These are phyloP conservation scores for Zaprionus nigranus DNA, from an alignment of 1,140 invertebrate species.

Conservation along the genomic window DNA sequence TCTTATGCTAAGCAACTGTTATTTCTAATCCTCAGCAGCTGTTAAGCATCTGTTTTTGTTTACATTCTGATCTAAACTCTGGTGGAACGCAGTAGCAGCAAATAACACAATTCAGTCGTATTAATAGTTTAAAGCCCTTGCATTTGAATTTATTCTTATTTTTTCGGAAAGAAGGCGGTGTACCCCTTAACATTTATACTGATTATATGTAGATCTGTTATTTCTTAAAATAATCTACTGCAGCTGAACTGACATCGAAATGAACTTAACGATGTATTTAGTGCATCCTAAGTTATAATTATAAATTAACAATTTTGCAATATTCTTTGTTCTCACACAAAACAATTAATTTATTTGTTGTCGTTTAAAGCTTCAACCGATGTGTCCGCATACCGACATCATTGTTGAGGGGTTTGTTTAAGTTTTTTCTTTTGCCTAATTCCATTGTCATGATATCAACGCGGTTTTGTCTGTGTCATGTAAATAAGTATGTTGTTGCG, in stretches of 20 bases:
- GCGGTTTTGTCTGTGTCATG: slow-evolving; percentile 49
- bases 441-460: slow-evolving; percentile 40
- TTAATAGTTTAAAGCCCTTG: too few relatives aligned
- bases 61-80: too few relatives aligned
- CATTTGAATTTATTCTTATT: too few relatives aligned
- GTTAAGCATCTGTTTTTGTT: too few relatives aligned
- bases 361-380: background rate
- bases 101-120: too few relatives aligned
- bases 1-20: too few relatives aligned
- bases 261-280: background rate
- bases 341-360: background rate
- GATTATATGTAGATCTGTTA: background rate
- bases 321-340: background rate
- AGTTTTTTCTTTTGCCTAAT: slow-evolving; percentile 31
- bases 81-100: too few relatives aligned
- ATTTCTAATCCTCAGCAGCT: too few relatives aligned
- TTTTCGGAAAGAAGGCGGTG: too few relatives aligned
- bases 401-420: slow-evolving; percentile 2
- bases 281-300: background rate
- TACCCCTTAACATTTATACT: too few relatives aligned
- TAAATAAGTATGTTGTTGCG: slow-evolving; percentile 46
- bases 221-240: background rate
- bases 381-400: background rate
- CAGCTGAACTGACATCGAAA: background rate
- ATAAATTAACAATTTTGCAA: background rate